Base-by-base conservation (phyloP, 1,140 invertebrate genomes). In the Pseudoatta argentina region DNA sequence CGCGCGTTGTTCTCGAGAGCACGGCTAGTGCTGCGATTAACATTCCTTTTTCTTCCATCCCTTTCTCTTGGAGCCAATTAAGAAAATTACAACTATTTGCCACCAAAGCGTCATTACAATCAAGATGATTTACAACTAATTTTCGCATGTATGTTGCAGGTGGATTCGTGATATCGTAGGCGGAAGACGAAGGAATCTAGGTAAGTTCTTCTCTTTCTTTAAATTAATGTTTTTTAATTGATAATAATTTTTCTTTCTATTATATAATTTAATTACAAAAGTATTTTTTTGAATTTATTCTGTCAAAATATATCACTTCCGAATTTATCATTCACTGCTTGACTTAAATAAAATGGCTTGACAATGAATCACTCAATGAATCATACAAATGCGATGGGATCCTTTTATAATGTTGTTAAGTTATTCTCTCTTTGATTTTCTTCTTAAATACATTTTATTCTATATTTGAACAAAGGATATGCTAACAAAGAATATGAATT, bases 101-200 rank as follows among this genome's bases (percentile, higher is more conserved):
- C 34, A 16, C 3, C 0, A 34, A 75, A 55, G 14, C 14, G 14
- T 61, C 48, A 72, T 59, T 82, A 44, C 51, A 48, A 34, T 59
- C 24, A 16, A n/a, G 63, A 78, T 63, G 57, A 63, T 48, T 48
- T 63, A 63, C 4, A 6, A 30, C 71, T 72, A 64, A 85, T 86
- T 51, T 39, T 76, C 55, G 67, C 87, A 83, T 89, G 14, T 51
- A 34, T 87, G 89, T 93, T 93, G 30, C 91, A 93, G 92, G 88
- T 91, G 85, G 51, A 89, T 57, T 67, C 67, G 71, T 76, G 73
- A 88, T 88, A 88, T 87, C 88, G 89, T 87, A 91, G 92, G 85
- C 87, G 85, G 92, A 90, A 90, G 90, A 89, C 88, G 90, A 90
- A 88, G 92, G 87, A 91, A 93, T 94, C 88, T 93, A 94, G 93